Percentiles rank a stretch among this genome's conserved stretches.
phyloP scores from a whole-genome alignment of 2,888 invertebrate species.

The Corbicula japonica region DNA sequence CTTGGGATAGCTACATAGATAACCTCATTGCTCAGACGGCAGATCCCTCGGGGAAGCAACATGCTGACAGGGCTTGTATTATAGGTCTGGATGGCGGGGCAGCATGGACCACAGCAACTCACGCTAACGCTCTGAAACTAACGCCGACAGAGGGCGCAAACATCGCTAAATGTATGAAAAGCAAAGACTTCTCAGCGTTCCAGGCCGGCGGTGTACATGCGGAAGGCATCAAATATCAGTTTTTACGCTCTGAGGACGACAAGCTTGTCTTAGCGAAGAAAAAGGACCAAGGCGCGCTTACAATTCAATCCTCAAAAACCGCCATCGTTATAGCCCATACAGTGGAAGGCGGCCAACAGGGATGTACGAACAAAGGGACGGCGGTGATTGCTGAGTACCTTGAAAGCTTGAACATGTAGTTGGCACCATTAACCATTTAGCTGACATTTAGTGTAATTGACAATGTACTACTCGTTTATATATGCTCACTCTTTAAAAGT shows the following conservation, averaged over 20 bases:
- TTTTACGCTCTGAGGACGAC: slow-evolving; percentile 71
- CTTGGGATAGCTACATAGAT: slow-evolving; percentile 78
- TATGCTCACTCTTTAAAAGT: no score
- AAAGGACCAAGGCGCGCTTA: slow-evolving; percentile 70
- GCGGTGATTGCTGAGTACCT: slow-evolving; percentile 72
- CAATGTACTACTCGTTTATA: no score
- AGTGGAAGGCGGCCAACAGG: slow-evolving; percentile 73
- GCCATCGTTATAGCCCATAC: slow-evolving; percentile 74
- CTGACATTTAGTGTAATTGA: no score
- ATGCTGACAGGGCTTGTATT: slow-evolving; percentile 71
- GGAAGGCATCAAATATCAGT: slow-evolving; percentile 73
- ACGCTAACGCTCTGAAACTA: slow-evolving; percentile 46
- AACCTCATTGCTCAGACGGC: slow-evolving; percentile 69
- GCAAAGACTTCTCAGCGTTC: slow-evolving; percentile 64
- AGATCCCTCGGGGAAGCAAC: slow-evolving; percentile 56
- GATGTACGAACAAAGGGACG: slow-evolving; percentile 71
- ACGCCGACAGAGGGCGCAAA: slow-evolving; percentile 49
- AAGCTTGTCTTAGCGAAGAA: slow-evolving; percentile 71
- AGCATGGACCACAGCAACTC: slow-evolving; percentile 64
- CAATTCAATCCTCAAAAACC: slow-evolving; percentile 69
- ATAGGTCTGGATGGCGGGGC: slow-evolving; percentile 74
- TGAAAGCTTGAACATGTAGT: slow-evolving; percentile 68
- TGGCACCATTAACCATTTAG: no score
- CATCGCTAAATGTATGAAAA: slow-evolving; percentile 70
- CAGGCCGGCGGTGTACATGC: slow-evolving; percentile 56